Base-by-base conservation (phyloP, 2,888 invertebrate genomes). In the Maniola hyperantus region DNA sequence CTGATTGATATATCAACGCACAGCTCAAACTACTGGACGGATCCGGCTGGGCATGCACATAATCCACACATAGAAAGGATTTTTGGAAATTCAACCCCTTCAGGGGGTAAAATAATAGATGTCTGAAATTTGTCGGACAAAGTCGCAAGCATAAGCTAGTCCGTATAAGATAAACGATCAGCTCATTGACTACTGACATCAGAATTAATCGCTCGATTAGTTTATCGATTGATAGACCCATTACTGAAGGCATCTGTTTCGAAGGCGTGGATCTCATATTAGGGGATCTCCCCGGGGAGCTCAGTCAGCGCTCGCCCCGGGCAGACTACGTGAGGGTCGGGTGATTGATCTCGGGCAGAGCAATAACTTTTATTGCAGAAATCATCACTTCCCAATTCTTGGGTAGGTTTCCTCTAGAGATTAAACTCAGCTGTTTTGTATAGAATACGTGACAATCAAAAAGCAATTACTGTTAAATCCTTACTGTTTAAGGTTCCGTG, bases 381-480 rank as follows among this genome's bases (percentile, higher is more conserved):
- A 48, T 48, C 48, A 48, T 48, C 48, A 48, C 48, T 48, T 48
- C 18, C 48, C 18, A 15, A 48, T 48, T 48, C 48, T 42, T 13
- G 42, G 42, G 6, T 48, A 18, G 8, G 18, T 18, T 7, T 15
- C 18, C 48, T 18, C 48, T 18, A 18, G 48, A 48, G 48, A 48
- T 18, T 7, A 7, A 0, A 18, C 48, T 48, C 48, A 18, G 48
- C 48, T 48, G 48, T 48, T 18, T 15, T 18, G 18, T 48, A 4
- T 15, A 48, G 18, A 8, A 18, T 44, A 18, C 18, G 15, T 46
- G 46, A 46, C 7, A 46, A 46, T 6, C n/a, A 5, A 44, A 6
- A 5, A 44, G 44, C 44, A n/a, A 44, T 44, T 5, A 39, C 26
- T 26, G 26, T 26, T 26, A 26, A 26, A 2, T 26, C 26, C 26